Evolutionary conservation across 2,888 invertebrate genomes (phyloP), one percentile per base, ranked within the genome.

Genomic region (Neria commutata): DNA sequence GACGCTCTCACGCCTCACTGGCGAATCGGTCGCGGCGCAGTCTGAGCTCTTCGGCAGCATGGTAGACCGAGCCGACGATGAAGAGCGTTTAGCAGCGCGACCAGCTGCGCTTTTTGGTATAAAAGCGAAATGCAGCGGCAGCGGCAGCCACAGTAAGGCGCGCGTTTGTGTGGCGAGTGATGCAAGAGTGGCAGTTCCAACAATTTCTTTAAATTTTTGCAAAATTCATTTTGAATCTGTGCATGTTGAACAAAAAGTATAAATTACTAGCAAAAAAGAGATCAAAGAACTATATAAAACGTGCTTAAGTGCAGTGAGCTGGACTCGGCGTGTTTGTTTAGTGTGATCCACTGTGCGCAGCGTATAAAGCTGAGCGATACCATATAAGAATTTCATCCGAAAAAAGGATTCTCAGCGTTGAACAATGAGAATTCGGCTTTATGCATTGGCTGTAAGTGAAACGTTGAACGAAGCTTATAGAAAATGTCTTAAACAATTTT

Each of bases 141-240:
- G 75, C 76, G 73, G 69, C 72, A 70, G 66, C 68, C 74, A 73
- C 77, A 81, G 80, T 81, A 68, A 71, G 73, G 67, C 74, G 72
- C 74, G 74, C 70, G 75, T 29, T 29, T 29, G 11, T 29, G 11
- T 29, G 11, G 29, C 29, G 29, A 29, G 6, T 29, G n/a, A 8
- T 29, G 11, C 29, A 11, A 29, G 29, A 29, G 6, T 29, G 6
- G 6, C 11, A 29, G 11, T 6, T 29, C 6, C 29, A 29, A 29
- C 6, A 29, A 29, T 8, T 6, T 8, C 11, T 29, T 29, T 8
- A 29, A 11, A 29, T 6, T 29, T 29, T n/a, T n/a, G n/a, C 29
- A 11, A 29, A 29, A 8, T 29, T 29, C 29, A 8, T 29, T 29
- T 8, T 8, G 29, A 29, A 29, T 29, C n/a, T 29, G 29, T 29